Conservation (phyloP, 2,797 vertebrate genomes). For the Falco novaeseelandiae region DNA sequence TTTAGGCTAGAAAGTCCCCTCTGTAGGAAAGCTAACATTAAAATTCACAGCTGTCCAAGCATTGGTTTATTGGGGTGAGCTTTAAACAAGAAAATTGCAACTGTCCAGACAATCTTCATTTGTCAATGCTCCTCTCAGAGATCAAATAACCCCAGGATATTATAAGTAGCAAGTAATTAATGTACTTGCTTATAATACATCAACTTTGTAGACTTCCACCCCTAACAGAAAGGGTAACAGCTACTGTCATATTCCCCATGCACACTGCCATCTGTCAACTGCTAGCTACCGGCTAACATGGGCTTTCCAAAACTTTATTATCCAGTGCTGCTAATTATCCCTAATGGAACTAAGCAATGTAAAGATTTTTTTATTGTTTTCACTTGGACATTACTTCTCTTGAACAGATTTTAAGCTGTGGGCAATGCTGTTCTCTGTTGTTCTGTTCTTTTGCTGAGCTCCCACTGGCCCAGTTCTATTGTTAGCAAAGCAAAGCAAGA, state of each 20-base stretch:
- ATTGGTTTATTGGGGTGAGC: background rate
- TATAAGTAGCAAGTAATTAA: background rate
- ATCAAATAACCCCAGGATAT: background rate
- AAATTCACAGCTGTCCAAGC: background rate
- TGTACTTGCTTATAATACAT: background rate
- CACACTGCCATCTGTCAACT: conserved; percentile 36
- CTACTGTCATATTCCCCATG: background rate
- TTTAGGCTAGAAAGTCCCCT: background rate
- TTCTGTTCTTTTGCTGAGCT: background rate
- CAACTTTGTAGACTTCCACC: background rate
- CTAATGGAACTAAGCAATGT: background rate
- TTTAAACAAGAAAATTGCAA: background rate
- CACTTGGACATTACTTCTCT: conserved; percentile 18
- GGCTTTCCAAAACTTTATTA: conserved; percentile 57
- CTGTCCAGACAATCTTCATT: background rate
- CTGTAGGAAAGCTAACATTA: background rate
- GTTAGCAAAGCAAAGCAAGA: conserved; percentile 8
- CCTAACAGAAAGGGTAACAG: background rate
- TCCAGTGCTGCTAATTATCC: conserved; percentile 34
- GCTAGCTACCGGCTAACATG: background rate
- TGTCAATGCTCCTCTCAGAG: background rate
- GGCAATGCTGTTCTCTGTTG: conserved; percentile 9
- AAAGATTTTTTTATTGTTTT: background rate
- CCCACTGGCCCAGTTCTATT: background rate
- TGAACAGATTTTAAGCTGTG: conserved; percentile 66